Percentiles rank a stretch among this genome's conserved stretches.
phyloP scores from a whole-genome alignment of 2,113 vertebrate species.

The Lepisosteus oculatus region DNA sequence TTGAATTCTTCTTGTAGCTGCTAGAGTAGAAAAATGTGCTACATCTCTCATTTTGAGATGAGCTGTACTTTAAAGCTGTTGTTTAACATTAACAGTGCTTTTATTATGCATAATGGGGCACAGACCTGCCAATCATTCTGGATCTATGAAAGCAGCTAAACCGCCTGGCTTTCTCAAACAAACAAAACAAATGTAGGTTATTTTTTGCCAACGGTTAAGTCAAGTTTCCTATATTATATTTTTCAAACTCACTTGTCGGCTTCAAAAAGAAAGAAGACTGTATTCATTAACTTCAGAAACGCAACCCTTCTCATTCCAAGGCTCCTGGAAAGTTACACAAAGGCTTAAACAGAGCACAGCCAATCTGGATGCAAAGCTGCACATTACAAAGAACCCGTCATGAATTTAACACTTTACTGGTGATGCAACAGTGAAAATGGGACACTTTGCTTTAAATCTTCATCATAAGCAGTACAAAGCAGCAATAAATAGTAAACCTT shows the following conservation, averaged over 20 bases:
- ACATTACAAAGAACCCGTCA: background rate
- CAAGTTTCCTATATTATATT: slow-evolving; percentile 33
- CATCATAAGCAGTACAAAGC: too few species aligned
- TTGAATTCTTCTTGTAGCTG: too few species aligned
- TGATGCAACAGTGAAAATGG: too few species aligned
- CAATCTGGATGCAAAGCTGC: too few species aligned
- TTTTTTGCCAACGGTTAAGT: slow-evolving; percentile 31
- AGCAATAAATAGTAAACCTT: too few species aligned
- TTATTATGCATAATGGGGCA: slow-evolving; percentile 32
- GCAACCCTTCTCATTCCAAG: slow-evolving; percentile 35
- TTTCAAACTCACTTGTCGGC: slow-evolving; percentile 30
- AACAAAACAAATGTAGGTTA: slow-evolving; percentile 39
- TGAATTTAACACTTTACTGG: background rate
- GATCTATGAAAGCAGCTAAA: slow-evolving; percentile 29
- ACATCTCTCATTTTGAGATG: too few species aligned
- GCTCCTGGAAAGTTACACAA: slow-evolving; percentile 33
- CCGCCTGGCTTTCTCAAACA: slow-evolving; percentile 29
- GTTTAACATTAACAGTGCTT: slow-evolving; percentile 51
- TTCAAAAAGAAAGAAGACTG: slow-evolving; percentile 34
- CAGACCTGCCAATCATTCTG: slow-evolving; percentile 37
- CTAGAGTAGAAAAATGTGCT: too few species aligned
- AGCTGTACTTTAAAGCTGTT: slow-evolving; percentile 3
- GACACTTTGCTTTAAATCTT: too few species aligned
- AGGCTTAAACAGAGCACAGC: background rate
- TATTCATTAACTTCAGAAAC: slow-evolving; percentile 37